Evolutionary conservation across 2,797 vertebrate species (phyloP), one percentile per base, ranked within the genome.

Genomic region (Siniperca obscura): DNA sequence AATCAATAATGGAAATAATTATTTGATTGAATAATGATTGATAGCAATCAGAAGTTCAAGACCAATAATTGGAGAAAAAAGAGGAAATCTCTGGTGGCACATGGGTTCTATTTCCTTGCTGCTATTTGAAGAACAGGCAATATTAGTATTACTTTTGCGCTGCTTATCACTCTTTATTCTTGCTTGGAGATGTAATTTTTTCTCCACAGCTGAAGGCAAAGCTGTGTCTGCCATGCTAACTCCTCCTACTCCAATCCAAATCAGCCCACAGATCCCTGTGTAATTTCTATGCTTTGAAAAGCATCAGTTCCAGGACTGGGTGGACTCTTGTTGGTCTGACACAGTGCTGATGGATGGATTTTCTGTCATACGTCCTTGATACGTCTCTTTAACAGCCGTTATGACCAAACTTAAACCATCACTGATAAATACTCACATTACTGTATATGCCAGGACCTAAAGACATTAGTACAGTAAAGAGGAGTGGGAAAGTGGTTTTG

Each of bases 201-300:
- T 44, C 21, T 73, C 22, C 19, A 48, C 10, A 4, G 38, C 56
- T 69, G 9, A 57, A 76, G 38, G 44, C 34, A 57, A 64, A 62
- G 13, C 19, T 30, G 38, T 52, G 22, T 30, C 73, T 68, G 74
- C 38, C 52, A 9, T 44, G 56, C 56, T 36, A 16, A 60, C 42
- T 44, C 17, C 21, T 68, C 57, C 21, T 55, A 14, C 72, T 74
- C 7, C 36, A 40, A 14, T 56, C 34, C 56, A 72, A 14, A 73
- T 65, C 73, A 71, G 12, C 64, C 71, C 73, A 78, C 71, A 25
- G 42, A 66, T 56, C 17, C n/a, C 27, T n/a, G 48, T 59, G 36
- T 62, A 16, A 46, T 74, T 38, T 80, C n/a, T 14, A 8, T 8
- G 27, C 57, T 50, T 53, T 70, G 5, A 74, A 66, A 74, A 65